Conservation (phyloP, 2,113 vertebrate genomes). For the Paedocypris sp. region DNA sequence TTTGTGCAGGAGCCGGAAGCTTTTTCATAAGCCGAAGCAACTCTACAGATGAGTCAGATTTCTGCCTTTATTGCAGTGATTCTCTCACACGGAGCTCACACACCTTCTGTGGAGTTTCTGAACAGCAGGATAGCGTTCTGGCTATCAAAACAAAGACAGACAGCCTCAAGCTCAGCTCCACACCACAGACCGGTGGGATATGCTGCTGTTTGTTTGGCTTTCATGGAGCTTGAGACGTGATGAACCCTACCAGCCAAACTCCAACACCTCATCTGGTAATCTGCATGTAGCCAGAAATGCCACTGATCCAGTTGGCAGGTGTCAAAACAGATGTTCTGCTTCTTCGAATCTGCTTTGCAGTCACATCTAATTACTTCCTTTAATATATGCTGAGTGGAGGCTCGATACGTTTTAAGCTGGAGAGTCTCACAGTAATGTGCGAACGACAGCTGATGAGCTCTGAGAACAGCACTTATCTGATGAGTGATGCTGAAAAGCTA, state of each 20-base stretch:
- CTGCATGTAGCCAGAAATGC: no score
- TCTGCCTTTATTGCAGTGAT: conserved; percentile 3
- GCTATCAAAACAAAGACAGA: conserved; percentile 33
- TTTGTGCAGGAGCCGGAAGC: conserved; percentile 30
- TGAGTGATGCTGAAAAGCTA: neutral
- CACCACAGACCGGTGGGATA: neutral
- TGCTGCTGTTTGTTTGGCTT: neutral
- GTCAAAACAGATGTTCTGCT: no score
- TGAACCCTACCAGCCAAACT: no score
- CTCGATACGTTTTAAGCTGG: conserved; percentile 13
- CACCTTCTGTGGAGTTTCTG: conserved; percentile 31
- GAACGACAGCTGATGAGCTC: conserved; percentile 5
- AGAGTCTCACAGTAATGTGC: neutral
- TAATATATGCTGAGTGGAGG: conserved; percentile 13
- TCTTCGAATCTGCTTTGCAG: neutral
- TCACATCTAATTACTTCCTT: conserved; percentile 10
- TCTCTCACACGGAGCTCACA: conserved; percentile 19
- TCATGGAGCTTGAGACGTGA: no score
- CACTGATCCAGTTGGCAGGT: no score
- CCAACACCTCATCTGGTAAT: no score
- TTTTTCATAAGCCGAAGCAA: conserved; percentile 9
- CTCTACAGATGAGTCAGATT: conserved; percentile 26
- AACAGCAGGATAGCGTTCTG: conserved; percentile 29
- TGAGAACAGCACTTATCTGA: conserved; percentile 1
- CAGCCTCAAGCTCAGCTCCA: neutral